Base-by-base conservation (phyloP, 2,113 vertebrate genomes). In the Erythrolamprus reginae region DNA sequence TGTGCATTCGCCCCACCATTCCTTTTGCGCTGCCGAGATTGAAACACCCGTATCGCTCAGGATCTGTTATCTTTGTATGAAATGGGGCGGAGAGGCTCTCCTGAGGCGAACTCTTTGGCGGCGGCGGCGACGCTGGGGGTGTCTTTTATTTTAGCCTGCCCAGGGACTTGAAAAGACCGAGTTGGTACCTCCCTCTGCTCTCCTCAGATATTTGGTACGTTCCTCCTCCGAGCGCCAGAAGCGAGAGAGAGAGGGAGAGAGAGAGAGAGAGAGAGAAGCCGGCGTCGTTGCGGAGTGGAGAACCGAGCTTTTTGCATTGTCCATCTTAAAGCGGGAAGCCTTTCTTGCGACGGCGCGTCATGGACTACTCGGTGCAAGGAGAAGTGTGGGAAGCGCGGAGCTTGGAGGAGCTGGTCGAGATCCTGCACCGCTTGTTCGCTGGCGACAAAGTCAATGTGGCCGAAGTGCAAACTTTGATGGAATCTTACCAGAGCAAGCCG, bases 381-480 rank as follows among this genome's bases (percentile, higher is more conserved):
- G 97, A 98, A 91, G 93, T 97, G 82, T 93, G 96, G 61, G 98
- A 98, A 94, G 97, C 98, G 0, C 95, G 94, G 88, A 97, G 94
- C 5, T 95, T 99, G 93, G 94, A 98, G 0, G 98, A 99, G 8
- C 96, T 99, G 90, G 96, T 99, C 65, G 93, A 96, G 93, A 93
- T 96, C 91, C 97, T 99, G 92, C 98, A 98, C 84, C 93, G 96
- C 15, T 96, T 99, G 77, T 99, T 99, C 91, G 94, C 97, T 6
- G 95, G 96, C 56, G 98, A 99, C 82, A 89, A 88, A 84, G 92
- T 99, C 91, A 98, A 98, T 88, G 95, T 98, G 21, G 98, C 99
- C 5, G 98, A 99, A 93, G 99, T 99, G 82, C 98, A 99, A 90
- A 93, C 93, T 28, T 94, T 99, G 55, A 96, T 99, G 98, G 98